Evolutionary conservation across 2,888 invertebrate genomes (phyloP), one percentile per base, ranked within the genome.

Genomic region (Spodoptera picta): DNA sequence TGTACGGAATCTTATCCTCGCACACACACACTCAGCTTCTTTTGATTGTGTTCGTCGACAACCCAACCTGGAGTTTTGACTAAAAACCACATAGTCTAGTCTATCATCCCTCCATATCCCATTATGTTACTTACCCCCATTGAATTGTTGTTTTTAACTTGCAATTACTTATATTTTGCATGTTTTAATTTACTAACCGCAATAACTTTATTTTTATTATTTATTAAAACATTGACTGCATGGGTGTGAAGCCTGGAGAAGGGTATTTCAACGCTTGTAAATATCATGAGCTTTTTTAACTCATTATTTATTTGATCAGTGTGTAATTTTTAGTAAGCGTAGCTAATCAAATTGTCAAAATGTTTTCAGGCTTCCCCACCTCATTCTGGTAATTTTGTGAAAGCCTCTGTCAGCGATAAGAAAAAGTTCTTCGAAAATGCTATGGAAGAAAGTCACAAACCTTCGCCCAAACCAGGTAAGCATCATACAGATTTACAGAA

Each of bases 371-470:
- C 95, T 88, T 95, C 96, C 82, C 96, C 96, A 83, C 97, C 97
- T 84, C 96, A 96, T 84, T 96, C 96, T 87, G 96, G 96, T 84
- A 96, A 96, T 91, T 96, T 96, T 86, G 96, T 96, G 86, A 98
- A 98, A 95, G 97, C 98, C 89, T 97, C 97, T 69, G 98, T 99
- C 86, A 98, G 98, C 90, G 98, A 98, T 93, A 98, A 98, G 95
- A 98, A 98, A 93, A 97, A 97, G 88, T 98, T 98, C 94, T 99
- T 99, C 91, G 99, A 99, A 95, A 97, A 97, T 88, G 99, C 99
- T 70, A 98, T 99, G 96, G 98, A 98, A 93, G 98, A 98, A 90
- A 97, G 97, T 90, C 96, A 97, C 81, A 97, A 98, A 92, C 97
- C 98, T 73, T 96, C 97, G 81, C 96, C 97, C 55, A 98, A 98